phyloP scores from a whole-genome alignment of 2,888 invertebrate species.

The Drosophila macrospina region DNA sequence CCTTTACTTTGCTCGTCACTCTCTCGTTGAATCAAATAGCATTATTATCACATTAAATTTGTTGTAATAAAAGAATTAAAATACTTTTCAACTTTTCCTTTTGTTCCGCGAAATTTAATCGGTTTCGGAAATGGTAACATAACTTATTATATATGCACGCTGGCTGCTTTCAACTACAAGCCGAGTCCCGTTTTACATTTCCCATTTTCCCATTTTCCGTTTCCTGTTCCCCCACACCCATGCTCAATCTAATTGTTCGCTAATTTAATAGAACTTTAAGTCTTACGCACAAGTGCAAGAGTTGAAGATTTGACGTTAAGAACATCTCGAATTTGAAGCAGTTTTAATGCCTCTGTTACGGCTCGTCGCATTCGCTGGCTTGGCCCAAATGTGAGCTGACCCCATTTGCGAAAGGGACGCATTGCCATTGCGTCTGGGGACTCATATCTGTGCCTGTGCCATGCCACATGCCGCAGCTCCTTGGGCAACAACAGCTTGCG shows the following conservation, averaged over 20 bases:
- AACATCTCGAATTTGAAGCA: conserved; percentile 50
- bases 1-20: too few relatives aligned
- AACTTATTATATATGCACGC: conserved; percentile 2
- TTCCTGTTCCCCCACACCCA: neutral
- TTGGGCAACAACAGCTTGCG: conserved; percentile 10
- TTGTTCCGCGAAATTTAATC: conserved; percentile 3
- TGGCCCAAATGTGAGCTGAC: conserved; percentile 74
- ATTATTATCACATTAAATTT: neutral
- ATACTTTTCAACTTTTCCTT: too few relatives aligned
- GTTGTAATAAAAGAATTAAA: neutral
- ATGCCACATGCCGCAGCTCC: neutral
- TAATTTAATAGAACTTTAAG: conserved; percentile 50
- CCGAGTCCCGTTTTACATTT: neutral
- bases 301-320: conserved; percentile 16
- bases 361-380: conserved; percentile 63
- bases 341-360: conserved; percentile 50
- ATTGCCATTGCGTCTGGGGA: conserved; percentile 45
- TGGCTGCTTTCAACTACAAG: conserved; percentile 1
- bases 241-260: neutral
- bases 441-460: conserved; percentile 38
- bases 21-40: too few relatives aligned
- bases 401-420: conserved; percentile 66
- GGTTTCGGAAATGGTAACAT: conserved; percentile 12
- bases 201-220: neutral
- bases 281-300: conserved; percentile 4